phyloP scores from a whole-genome alignment of 2,113 vertebrate species.

The Oncorhynchus kisutch region DNA sequence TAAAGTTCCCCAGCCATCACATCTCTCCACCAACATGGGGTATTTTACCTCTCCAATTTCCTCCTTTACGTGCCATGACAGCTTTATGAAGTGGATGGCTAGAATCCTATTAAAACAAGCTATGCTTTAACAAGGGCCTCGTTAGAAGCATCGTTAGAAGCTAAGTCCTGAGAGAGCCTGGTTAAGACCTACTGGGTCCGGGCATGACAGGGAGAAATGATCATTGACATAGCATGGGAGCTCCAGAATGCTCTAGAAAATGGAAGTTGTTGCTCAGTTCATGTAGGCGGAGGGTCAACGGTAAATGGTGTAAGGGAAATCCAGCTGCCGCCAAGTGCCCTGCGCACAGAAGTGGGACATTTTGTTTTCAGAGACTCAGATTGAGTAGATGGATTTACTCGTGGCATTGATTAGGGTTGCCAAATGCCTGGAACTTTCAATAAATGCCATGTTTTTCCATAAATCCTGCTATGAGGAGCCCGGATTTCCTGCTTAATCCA shows the following conservation, averaged over 20 bases:
- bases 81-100: constrained; percentile 4
- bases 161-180: constrained; percentile 15
- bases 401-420: background rate
- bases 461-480: too few species aligned
- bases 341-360: background rate
- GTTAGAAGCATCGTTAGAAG: constrained; percentile 3
- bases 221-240: background rate
- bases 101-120: constrained; percentile 1
- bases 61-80: background rate
- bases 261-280: constrained; percentile 10
- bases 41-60: background rate
- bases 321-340: constrained; percentile 10
- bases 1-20: background rate
- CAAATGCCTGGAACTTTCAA: too few species aligned
- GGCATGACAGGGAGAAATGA: constrained; percentile 7
- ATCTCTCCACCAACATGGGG: background rate
- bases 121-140: background rate
- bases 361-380: background rate
- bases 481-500: too few species aligned
- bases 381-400: background rate
- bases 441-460: too few species aligned
- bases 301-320: constrained; percentile 14
- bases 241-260: constrained; percentile 26
- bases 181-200: background rate
- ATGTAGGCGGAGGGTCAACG: background rate